Base-by-base conservation (phyloP, 1,140 invertebrate genomes). In the Zaprionus taronus region DNA sequence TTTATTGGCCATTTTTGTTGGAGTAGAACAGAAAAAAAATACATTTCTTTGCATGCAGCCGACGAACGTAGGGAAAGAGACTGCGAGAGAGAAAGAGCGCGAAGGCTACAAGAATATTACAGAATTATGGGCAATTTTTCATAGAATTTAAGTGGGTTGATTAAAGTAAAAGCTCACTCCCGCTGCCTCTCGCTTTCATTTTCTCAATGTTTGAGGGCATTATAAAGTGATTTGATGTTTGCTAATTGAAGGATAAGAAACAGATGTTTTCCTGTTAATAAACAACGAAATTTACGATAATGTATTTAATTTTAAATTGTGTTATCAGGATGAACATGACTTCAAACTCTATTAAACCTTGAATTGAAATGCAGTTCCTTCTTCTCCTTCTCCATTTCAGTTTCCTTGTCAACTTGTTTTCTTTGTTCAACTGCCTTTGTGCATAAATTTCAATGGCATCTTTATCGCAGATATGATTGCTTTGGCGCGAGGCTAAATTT, bases 1-100 rank as follows among this genome's bases (percentile, higher is more conserved):
- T 87, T 89, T 89, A 87, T 87, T 87, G 78, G 84, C 80, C 80
- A 81, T 80, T 89, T 75, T 64, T 58, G 60, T 26, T 41, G 31
- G 31, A 51, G 22, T 53, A 47, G 28, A 72, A 69, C 28, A 31
- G 71, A 79, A 77, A 70, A 73, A 60, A 31, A 58, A 64, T 49
- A 70, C 67, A 63, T 51, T 75, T 70, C 67, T 63, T 57, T 70
- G 58, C 51, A 28, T 53, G 64, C 57, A 61, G 65, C 47, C 20
- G 20, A 20, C 20, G 47, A 51, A 24, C 20, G 44, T 0, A 34
- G 22, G 58, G 28, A 44, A 5, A 41, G 7, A 17, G 12, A 26
- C 17, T 1, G 58, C 24, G 24, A 44, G n/a, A 14, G 24, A 6
- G 44, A 20, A 24, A 34, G 20, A 11, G 20, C 5, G 17, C 38